A percentile compares a stretch with the other conserved stretches of the same genome.
phyloP scores from a whole-genome alignment of 2,888 invertebrate species.

The Danaus chrysippus region DNA sequence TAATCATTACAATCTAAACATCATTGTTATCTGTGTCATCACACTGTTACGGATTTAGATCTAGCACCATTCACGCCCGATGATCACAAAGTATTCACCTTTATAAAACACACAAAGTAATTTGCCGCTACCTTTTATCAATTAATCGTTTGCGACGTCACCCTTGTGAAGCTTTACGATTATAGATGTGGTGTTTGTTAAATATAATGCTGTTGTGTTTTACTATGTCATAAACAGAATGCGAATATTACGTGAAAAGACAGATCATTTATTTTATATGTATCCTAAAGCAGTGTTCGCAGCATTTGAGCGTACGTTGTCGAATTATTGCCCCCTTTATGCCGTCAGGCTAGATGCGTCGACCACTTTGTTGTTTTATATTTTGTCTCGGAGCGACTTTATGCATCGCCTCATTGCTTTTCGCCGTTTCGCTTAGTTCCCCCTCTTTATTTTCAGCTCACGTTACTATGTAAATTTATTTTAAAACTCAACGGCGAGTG shows the following conservation, averaged over 20 bases:
- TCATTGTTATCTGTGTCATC: conserved; percentile 31
- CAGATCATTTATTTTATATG: conserved; percentile 67
- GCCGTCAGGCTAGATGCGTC: conserved; percentile 66
- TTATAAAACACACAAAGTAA: conserved; percentile 53
- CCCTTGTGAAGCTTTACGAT: conserved; percentile 13
- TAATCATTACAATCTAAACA: neutral
- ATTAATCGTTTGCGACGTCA: conserved; percentile 19
- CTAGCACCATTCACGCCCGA: conserved; percentile 53
- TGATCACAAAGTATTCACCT: conserved; percentile 29
- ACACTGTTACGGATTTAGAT: conserved; percentile 44
- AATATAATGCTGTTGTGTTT: conserved; percentile 29
- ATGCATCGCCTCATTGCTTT: conserved; percentile 75
- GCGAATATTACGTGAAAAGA: conserved; percentile 53
- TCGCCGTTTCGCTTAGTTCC: conserved; percentile 72
- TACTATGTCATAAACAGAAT: conserved; percentile 43
- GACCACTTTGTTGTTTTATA: conserved; percentile 78
- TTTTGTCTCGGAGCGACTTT: conserved; percentile 71
- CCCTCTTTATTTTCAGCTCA: conserved; percentile 72
- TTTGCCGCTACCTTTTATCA: conserved; percentile 39
- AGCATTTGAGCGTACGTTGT: conserved; percentile 61
- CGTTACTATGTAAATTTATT: conserved; percentile 70
- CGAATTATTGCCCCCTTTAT: conserved; percentile 70
- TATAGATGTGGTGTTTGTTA: conserved; percentile 16
- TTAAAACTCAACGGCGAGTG: conserved; percentile 35
- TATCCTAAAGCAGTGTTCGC: conserved; percentile 60